These are phyloP conservation scores for Abscondita cerata DNA, from an alignment of 2,888 invertebrate genomes.

Conservation along the genomic window DNA sequence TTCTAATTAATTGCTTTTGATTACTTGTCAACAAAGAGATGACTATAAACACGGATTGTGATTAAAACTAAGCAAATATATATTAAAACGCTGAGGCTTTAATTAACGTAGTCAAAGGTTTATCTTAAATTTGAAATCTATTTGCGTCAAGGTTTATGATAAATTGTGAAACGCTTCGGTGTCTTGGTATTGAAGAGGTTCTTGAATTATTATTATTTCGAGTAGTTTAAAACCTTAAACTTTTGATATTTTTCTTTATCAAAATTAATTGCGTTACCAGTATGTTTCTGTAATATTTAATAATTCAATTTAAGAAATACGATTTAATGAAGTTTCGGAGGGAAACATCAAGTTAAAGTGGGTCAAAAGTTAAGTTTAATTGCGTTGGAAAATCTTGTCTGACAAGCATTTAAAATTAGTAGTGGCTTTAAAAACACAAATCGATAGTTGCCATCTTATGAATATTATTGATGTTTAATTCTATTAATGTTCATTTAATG, in stretches of 20 bases:
- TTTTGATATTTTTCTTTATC: background rate
- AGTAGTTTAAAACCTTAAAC: slow-evolving; percentile 3
- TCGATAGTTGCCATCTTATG: slow-evolving; percentile 6
- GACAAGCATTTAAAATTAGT: slow-evolving; percentile 8
- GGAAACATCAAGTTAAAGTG: slow-evolving; percentile 7
- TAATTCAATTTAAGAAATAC: background rate
- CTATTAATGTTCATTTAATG: too few relatives aligned
- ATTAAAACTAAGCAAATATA: slow-evolving; percentile 13
- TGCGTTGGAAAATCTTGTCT: slow-evolving; percentile 2
- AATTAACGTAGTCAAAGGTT: slow-evolving; percentile 11
- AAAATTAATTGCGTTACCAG: background rate
- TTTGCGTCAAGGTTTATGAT: slow-evolving; percentile 14
- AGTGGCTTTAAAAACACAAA: background rate
- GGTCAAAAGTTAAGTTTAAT: slow-evolving; percentile 11
- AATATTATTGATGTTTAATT: background rate
- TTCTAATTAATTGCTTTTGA: too few relatives aligned
- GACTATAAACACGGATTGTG: background rate
- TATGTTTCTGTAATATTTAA: background rate
- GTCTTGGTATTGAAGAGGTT: background rate
- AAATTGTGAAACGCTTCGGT: slow-evolving; percentile 6
- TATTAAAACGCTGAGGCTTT: slow-evolving; percentile 4
- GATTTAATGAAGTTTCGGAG: slow-evolving; percentile 5
- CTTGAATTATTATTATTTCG: background rate
- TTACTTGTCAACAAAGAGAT: slow-evolving; percentile 2
- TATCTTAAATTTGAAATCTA: slow-evolving; percentile 17